phyloP scores from a whole-genome alignment of 2,888 invertebrate genomes.

The Scaptomyza polygonia region DNA sequence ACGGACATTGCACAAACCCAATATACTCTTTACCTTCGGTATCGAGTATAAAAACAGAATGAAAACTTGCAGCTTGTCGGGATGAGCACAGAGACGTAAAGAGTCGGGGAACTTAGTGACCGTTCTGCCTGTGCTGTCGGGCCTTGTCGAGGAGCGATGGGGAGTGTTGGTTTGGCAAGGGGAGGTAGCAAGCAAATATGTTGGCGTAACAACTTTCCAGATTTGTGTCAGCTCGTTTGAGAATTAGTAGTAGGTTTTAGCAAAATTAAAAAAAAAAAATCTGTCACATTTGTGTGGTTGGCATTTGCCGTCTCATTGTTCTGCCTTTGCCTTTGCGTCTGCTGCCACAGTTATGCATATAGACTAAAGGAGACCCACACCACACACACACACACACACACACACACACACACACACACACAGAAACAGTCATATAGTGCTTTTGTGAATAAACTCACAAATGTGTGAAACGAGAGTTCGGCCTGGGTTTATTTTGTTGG shows the following conservation, averaged over 20 bases:
- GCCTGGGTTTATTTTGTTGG: background rate
- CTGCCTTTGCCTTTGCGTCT: conserved; percentile 36
- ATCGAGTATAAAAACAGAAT: background rate
- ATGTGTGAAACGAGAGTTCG: conserved; percentile 28
- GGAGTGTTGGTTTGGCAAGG: too few relatives aligned
- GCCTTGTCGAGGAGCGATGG: conserved; percentile 1
- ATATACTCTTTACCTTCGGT: too few relatives aligned
- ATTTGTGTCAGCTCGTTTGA: conserved; percentile 81
- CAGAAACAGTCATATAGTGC: conserved; percentile 6
- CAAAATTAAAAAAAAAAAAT: conserved; percentile 72
- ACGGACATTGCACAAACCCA: too few relatives aligned
- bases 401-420: background rate
- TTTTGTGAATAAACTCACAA: conserved; percentile 25
- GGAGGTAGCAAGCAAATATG: conserved; percentile 56
- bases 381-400: conserved; percentile 1
- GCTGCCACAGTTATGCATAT: conserved; percentile 25
- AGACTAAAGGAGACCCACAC: background rate
- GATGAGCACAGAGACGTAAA: conserved; percentile 22
- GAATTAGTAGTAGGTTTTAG: conserved; percentile 80
- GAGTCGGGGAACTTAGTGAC: conserved; percentile 47
- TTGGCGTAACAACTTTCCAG: conserved; percentile 70
- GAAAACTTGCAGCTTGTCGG: conserved; percentile 27
- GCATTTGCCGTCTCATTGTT: conserved; percentile 73
- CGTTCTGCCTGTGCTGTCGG: conserved; percentile 35
- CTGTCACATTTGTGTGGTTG: conserved; percentile 67